These are phyloP conservation scores for Amazonetta brasiliensis DNA, from an alignment of 2,797 vertebrate species.

Conservation along the genomic window DNA sequence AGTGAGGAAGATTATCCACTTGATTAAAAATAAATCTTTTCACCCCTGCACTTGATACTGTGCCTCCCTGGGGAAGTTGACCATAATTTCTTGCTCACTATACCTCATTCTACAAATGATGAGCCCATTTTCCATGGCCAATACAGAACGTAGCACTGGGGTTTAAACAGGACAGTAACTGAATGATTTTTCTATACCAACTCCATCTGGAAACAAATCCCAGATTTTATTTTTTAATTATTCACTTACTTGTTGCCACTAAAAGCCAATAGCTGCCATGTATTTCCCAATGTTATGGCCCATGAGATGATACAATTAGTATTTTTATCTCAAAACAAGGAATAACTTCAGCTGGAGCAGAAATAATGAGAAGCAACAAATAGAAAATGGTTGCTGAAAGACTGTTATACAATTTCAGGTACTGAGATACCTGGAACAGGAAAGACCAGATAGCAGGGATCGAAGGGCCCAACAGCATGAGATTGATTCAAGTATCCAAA, in stretches of 20 bases:
- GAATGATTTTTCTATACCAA: not conserved
- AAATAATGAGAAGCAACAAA: not conserved
- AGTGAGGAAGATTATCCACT: slow-evolving; percentile 62
- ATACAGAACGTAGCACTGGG: not conserved
- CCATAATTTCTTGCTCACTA: slow-evolving; percentile 55
- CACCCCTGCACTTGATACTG: slow-evolving; percentile 53
- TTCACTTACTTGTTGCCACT: not conserved
- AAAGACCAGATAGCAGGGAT: not conserved
- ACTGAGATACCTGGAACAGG: not conserved
- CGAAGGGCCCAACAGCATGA: not conserved
- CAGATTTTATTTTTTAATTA: not conserved
- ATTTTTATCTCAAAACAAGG: not conserved
- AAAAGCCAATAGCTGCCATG: not conserved
- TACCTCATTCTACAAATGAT: slow-evolving; percentile 37
- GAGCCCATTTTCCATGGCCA: slow-evolving; percentile 35
- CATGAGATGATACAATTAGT: not conserved
- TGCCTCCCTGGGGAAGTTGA: slow-evolving; percentile 56
- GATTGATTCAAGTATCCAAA: not conserved
- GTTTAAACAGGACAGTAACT: slow-evolving; percentile 2
- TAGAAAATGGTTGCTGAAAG: not conserved
- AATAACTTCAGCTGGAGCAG: not conserved
- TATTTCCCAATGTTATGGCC: not conserved
- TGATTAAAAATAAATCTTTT: slow-evolving; percentile 76
- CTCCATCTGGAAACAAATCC: not conserved
- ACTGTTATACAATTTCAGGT: not conserved